Conservation (phyloP, 1,140 invertebrate genomes). For the Gonatopus flavifemur region DNA sequence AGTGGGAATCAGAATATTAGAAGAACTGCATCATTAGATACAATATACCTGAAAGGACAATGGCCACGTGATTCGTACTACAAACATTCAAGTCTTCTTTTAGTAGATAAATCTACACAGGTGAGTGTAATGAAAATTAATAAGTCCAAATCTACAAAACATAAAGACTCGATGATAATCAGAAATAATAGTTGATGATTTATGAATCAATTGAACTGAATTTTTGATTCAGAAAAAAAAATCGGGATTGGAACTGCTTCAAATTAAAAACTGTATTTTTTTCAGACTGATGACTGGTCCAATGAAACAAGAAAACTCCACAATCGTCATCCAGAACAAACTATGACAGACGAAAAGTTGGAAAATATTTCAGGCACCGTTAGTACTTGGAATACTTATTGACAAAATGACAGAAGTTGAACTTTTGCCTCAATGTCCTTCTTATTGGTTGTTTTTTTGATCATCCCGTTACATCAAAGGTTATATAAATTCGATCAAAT, state of each 20-base stretch:
- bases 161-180: too few relatives aligned
- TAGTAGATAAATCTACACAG: slow-evolving; percentile 78
- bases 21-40: slow-evolving; percentile 75
- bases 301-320: slow-evolving; percentile 59
- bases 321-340: slow-evolving; percentile 50
- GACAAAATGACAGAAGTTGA: not conserved
- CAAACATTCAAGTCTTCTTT: slow-evolving; percentile 66
- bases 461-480: slow-evolving; percentile 1
- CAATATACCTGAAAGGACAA: slow-evolving; percentile 74
- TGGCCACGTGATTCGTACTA: slow-evolving; percentile 73
- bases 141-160: too few relatives aligned
- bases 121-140: too few relatives aligned
- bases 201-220: not conserved
- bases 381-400: slow-evolving; percentile 16
- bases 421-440: not conserved
- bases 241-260: slow-evolving; percentile 2
- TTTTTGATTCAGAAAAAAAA: slow-evolving; percentile 6
- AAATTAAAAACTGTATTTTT: not conserved
- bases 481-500: slow-evolving; percentile 3
- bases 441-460: not conserved
- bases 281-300: slow-evolving; percentile 66
- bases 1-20: slow-evolving; percentile 65
- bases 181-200: too few relatives aligned
- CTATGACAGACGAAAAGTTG: slow-evolving; percentile 58
- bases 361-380: slow-evolving; percentile 62